Evolutionary conservation across 2,888 invertebrate genomes (phyloP).

Genomic region (Fragum sueziense): DNA sequence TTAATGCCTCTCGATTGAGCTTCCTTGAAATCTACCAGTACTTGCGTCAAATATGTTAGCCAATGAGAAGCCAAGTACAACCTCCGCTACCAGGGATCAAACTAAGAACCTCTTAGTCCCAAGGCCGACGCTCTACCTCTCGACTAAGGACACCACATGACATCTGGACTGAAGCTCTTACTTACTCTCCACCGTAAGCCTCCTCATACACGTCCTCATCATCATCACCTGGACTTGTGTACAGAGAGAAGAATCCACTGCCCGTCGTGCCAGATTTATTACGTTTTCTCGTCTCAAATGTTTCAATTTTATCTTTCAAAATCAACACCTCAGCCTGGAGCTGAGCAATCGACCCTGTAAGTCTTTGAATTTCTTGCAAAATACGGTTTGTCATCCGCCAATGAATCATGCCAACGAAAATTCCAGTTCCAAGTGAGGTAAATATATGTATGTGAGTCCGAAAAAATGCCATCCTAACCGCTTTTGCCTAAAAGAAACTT

Average conservation of each 20-base stretch:
- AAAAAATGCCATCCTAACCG: conserved; percentile 51
- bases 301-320: conserved; percentile 45
- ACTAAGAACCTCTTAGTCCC: too few species aligned
- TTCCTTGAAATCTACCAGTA: too few species aligned
- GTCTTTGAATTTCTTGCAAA: conserved; percentile 43
- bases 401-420: conserved; percentile 44
- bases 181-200: conserved; percentile 69
- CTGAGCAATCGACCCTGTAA: conserved; percentile 43
- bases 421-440: conserved; percentile 42
- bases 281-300: conserved; percentile 11
- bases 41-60: too few species aligned
- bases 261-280: conserved; percentile 21
- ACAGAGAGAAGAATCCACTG: conserved; percentile 63
- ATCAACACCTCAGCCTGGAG: conserved; percentile 37
- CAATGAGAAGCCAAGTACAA: too few species aligned
- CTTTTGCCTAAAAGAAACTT: not conserved
- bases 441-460: conserved; percentile 41
- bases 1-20: too few species aligned
- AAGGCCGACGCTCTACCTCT: too few species aligned
- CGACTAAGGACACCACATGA: too few species aligned
- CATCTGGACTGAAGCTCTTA: not conserved
- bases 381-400: conserved; percentile 55
- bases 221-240: conserved; percentile 74
- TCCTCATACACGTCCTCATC: conserved; percentile 79
- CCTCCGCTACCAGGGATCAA: too few species aligned